A percentile compares a stretch with the other conserved stretches of the same genome.
Evolutionary conservation across 2,797 vertebrate genomes (phyloP).

Genomic region (Tauraco hartlaubi): DNA sequence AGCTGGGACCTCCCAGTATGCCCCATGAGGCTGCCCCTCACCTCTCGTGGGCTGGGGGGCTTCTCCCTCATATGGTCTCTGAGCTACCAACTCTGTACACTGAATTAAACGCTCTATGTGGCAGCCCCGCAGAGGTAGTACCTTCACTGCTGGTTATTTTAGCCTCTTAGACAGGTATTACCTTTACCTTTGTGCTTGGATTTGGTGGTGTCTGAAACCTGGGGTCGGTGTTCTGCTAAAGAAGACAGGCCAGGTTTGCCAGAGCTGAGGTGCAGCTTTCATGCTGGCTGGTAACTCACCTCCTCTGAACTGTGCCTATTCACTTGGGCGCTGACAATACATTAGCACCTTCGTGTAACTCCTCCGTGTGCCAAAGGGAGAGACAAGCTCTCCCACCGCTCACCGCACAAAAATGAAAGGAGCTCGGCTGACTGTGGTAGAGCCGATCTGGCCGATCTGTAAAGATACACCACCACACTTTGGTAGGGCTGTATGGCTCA

Average conservation of each 20-base stretch:
- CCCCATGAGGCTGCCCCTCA: background rate
- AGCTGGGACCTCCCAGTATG: background rate
- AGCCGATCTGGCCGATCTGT: background rate
- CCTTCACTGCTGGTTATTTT: background rate
- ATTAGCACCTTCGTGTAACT: background rate
- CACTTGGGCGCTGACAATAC: background rate
- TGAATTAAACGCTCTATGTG: background rate
- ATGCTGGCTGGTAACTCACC: background rate
- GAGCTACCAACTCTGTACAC: background rate
- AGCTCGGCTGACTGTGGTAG: background rate
- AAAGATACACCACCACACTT: background rate
- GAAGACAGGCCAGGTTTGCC: constrained; percentile 6
- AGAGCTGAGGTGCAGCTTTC: constrained; percentile 10
- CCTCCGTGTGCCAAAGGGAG: background rate
- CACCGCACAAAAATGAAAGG: background rate
- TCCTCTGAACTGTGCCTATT: constrained; percentile 35
- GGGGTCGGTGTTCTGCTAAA: background rate
- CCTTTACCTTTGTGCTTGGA: constrained; percentile 3
- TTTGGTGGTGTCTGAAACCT: constrained; percentile 19
- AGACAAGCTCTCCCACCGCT: constrained; percentile 15
- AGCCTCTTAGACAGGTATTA: background rate
- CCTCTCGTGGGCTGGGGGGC: background rate
- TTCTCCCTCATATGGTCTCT: background rate
- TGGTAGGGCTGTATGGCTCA: background rate
- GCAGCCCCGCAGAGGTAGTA: background rate